Percentiles rank a stretch among this genome's conserved stretches.
Evolutionary conservation across 2,797 vertebrate species (phyloP).

Genomic region (Thunnus albacares): DNA sequence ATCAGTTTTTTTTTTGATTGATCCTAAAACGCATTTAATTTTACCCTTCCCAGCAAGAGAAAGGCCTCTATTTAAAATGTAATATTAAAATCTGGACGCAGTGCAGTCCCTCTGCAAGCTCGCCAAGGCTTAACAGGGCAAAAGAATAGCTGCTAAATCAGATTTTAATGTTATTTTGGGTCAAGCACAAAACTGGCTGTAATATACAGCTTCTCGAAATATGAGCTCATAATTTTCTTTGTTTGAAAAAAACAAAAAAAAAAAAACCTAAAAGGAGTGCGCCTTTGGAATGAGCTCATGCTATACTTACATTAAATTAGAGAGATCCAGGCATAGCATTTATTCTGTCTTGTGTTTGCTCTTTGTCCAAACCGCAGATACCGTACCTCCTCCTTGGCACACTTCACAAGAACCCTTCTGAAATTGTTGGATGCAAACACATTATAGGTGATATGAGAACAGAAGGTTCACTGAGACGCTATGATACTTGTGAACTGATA

Average conservation of each 20-base stretch:
- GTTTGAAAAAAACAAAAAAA: constrained; percentile 63
- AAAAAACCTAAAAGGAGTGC: constrained; percentile 33
- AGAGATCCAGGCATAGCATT: constrained; percentile 79
- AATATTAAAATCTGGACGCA: constrained; percentile 38
- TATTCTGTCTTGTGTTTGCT: constrained; percentile 73
- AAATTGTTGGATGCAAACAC: constrained; percentile 30
- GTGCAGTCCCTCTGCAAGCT: constrained; percentile 8
- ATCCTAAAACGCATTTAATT: constrained; percentile 49
- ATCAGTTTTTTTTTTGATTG: constrained; percentile 22
- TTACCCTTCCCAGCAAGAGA: constrained; percentile 7
- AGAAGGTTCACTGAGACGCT: constrained; percentile 35
- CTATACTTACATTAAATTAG: constrained; percentile 85
- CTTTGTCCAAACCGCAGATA: constrained; percentile 71
- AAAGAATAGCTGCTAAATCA: constrained; percentile 47
- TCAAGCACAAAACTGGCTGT: constrained; percentile 63
- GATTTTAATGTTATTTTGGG: constrained; percentile 66
- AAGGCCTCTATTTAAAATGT: constrained; percentile 39
- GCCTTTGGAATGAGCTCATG: constrained; percentile 81
- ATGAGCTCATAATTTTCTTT: constrained; percentile 81
- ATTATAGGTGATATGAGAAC: constrained; percentile 77
- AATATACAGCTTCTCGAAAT: constrained; percentile 73
- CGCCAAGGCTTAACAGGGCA: constrained; percentile 33
- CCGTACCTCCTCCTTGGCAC: constrained; percentile 59
- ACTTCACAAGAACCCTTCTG: constrained; percentile 53
- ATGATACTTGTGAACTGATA: constrained; percentile 2